Percentiles rank a stretch among this genome's conserved stretches.
phyloP scores from a whole-genome alignment of 2,888 invertebrate genomes.

The Meta bourneti region DNA sequence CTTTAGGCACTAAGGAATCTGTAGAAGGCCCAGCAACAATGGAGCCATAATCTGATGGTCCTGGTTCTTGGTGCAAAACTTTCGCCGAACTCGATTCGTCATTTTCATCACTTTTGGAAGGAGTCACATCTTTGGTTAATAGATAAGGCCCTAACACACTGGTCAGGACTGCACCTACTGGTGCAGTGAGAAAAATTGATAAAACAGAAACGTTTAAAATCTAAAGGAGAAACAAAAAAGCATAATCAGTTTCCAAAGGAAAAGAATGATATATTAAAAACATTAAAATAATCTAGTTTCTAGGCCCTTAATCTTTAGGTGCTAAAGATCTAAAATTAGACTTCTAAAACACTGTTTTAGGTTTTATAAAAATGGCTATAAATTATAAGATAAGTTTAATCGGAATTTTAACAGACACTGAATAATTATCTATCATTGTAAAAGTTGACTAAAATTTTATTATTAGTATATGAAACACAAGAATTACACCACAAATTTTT shows the following conservation, averaged over 20 bases:
- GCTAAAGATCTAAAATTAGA: background rate
- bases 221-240: conserved; percentile 79
- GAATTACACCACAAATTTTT: no score
- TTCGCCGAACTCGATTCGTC: background rate
- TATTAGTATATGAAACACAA: no score
- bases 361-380: background rate
- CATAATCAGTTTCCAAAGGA: background rate
- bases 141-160: conserved; percentile 36
- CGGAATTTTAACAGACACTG: no score
- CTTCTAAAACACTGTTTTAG: background rate
- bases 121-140: conserved; percentile 17
- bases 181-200: conserved; percentile 91
- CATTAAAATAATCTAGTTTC: no score
- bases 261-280: no score
- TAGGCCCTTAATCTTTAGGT: no score
- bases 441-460: no score
- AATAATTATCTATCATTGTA: no score
- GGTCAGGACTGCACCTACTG: conserved; percentile 81
- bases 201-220: conserved; percentile 89
- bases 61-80: background rate
- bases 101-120: background rate
- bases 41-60: conserved; percentile 5
- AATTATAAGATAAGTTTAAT: background rate
- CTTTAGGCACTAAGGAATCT: background rate
- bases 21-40: background rate